Base-by-base conservation (phyloP, 2,113 vertebrate genomes). In the Cacatua alba region DNA sequence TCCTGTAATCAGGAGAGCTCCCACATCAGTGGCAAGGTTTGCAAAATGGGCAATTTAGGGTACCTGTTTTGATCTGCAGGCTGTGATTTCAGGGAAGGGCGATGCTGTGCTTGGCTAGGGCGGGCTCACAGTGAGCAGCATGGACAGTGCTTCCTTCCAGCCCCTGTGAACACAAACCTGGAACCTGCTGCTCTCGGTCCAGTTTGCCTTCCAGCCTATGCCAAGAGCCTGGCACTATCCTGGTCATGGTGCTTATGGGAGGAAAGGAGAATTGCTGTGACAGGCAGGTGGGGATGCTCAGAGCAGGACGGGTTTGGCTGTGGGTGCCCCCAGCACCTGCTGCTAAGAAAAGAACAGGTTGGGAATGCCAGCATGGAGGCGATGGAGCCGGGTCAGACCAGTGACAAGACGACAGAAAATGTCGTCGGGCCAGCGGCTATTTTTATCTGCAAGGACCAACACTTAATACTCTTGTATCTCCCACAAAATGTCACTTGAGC, bases 391-490 rank as follows among this genome's bases (percentile, higher is more conserved):
- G 64, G 77, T 55, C 74, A 85, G 60, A 44, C 13, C 77, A 75
- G 85, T 1, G 1, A 81, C 24, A 68, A 95, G 92, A 96, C 2
- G 14, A 84, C 83, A 92, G 91, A 94, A 95, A 95, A 92, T 18
- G 1, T 92, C 3, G 1, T 59, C 2, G 0, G 72, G 86, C 81
- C 89, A 84, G 77, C 0, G 0, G 86, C 91, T 96, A 96, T 97
- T 97, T 97, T 93, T 97, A 96, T 95, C 94, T 74, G 77, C 77
- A 82, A 94, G 94, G 84, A 92, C 94, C 96, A 94, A 94, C 96
- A 96, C 81, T 96, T 95, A 97, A 97, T 96, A 96, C 95, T 84
- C 75, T 95, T 59, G 92, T 89, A 97, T 97, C 95, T 95, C 96
- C 95, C 95, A 93, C 95, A 94, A 95, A 97, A 97, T 97, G 96